Base-by-base conservation (phyloP, 2,888 invertebrate species). In the Anoplius nigerrimus region DNA sequence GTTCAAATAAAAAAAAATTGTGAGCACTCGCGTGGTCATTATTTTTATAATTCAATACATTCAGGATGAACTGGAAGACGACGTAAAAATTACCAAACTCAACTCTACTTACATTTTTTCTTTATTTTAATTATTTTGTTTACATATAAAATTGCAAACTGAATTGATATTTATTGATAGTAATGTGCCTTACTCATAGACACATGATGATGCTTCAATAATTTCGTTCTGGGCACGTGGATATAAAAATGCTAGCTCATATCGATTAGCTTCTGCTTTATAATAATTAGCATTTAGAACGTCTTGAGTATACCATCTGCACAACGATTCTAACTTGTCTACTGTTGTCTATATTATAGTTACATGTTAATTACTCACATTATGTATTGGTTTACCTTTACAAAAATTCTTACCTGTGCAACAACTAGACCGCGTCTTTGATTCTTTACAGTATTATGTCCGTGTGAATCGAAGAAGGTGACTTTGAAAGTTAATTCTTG, bases 201-300 rank as follows among this genome's bases (percentile, higher is more conserved):
- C 62, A 59, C 76, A 79, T n/a, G 73, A 63, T 59, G 78, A 75
- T 21, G 71, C 34, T 34, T 34, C 11, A 34, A 5, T 13, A 11
- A 34, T 11, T 34, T 13, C 34, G 11, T 11, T 6, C 11, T 11
- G n/a, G 52, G 59, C 42, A 22, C 58, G 55, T 54, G 74, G 65
- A 81, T 90, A 90, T 70, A 91, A 83, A 78, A 90, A 90, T 43
- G 91, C 89, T 61, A 91, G 81, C 82, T 91, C 91, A 72, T 91
- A 91, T 54, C 90, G 82, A 64, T 87, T 73, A 11, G 90, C 88
- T 75, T 88, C 83, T 5, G 84, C 84, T 69, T 89, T 86, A 71
- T 89, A 90, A 77, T 88, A 90, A 58, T 84, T 85, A 58, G 84
- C 85, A 58, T 89, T 82, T 69, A 90, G 81, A 60, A 90, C 83